These are phyloP conservation scores for Oncorhynchus nerka DNA, from an alignment of 2,113 vertebrate genomes.

Conservation along the genomic window DNA sequence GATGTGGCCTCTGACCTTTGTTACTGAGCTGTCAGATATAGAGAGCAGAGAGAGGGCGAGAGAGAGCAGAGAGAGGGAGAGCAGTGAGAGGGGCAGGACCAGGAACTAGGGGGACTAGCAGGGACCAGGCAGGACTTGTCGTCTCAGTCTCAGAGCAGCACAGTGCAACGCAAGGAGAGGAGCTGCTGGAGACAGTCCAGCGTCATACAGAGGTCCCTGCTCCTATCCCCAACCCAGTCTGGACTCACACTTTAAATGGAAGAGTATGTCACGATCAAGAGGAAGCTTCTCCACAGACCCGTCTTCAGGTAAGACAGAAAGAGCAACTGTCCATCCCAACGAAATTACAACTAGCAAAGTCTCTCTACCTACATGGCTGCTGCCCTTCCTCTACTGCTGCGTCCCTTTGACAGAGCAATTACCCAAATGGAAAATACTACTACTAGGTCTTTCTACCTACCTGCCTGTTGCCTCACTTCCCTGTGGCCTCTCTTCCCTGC, in stretches of 20 bases:
- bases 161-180: not conserved
- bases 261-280: slow-evolving; percentile 87
- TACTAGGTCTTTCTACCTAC: not conserved
- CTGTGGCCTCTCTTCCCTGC: not conserved
- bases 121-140: slow-evolving; percentile 36
- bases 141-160: not conserved
- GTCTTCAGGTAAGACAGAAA: slow-evolving; percentile 85
- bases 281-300: slow-evolving; percentile 87
- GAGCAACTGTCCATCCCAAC: no score
- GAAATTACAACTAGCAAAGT: not conserved
- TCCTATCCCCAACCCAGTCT: slow-evolving; percentile 52
- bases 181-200: not conserved
- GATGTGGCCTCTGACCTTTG: not conserved
- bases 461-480: not conserved
- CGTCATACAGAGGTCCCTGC: slow-evolving; percentile 45
- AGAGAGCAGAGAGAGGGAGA: not conserved
- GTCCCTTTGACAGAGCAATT: no score
- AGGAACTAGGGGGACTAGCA: not conserved
- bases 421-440: not conserved
- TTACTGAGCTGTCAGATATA: not conserved
- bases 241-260: slow-evolving; percentile 82
- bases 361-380: not conserved
- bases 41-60: not conserved
- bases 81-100: not conserved
- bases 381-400: not conserved